phyloP scores from a whole-genome alignment of 2,888 invertebrate species.

The Glomeris marginata region DNA sequence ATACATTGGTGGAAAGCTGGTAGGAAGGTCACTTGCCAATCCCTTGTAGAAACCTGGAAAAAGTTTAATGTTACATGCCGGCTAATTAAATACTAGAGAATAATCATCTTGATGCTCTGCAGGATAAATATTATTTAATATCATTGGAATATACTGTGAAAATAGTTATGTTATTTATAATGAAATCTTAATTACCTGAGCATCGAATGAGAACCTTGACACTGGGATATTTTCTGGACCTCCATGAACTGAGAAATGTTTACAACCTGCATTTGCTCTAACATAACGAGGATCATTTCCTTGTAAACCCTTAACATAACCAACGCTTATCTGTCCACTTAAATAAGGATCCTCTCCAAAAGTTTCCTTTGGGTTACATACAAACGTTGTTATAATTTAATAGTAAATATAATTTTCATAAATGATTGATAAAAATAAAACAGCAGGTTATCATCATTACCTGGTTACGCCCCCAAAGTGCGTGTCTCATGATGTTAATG shows the following conservation, averaged over 20 bases:
- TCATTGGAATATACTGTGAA: neutral
- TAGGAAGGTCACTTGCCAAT: slow-evolving; percentile 7
- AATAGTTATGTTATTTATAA: neutral
- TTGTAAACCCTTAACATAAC: slow-evolving; percentile 5
- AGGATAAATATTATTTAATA: neutral
- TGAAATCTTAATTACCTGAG: slow-evolving; percentile 1
- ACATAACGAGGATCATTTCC: slow-evolving; percentile 10
- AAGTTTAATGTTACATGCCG: too few relatives aligned
- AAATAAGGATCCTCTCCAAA: slow-evolving; percentile 11
- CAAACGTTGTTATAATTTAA: neutral
- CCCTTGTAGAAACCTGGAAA: slow-evolving; percentile 7
- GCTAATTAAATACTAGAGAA: too few relatives aligned
- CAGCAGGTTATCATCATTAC: too few relatives aligned
- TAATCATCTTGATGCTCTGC: too few relatives aligned
- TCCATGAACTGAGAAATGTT: slow-evolving; percentile 8
- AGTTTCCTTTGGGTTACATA: slow-evolving; percentile 3
- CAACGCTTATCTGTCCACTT: slow-evolving; percentile 1
- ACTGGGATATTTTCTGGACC: slow-evolving; percentile 10
- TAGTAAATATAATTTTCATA: neutral
- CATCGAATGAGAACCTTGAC: slow-evolving; percentile 5
- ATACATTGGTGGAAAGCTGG: slow-evolving; percentile 8
- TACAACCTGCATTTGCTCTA: slow-evolving; percentile 9
- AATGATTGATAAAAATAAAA: too few relatives aligned
- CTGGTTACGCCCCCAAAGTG: slow-evolving; percentile 13
- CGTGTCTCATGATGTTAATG: slow-evolving; percentile 13